Percentiles rank a stretch among this genome's conserved stretches.
phyloP scores from a whole-genome alignment of 2,113 vertebrate genomes.

The Scomber scombrus region DNA sequence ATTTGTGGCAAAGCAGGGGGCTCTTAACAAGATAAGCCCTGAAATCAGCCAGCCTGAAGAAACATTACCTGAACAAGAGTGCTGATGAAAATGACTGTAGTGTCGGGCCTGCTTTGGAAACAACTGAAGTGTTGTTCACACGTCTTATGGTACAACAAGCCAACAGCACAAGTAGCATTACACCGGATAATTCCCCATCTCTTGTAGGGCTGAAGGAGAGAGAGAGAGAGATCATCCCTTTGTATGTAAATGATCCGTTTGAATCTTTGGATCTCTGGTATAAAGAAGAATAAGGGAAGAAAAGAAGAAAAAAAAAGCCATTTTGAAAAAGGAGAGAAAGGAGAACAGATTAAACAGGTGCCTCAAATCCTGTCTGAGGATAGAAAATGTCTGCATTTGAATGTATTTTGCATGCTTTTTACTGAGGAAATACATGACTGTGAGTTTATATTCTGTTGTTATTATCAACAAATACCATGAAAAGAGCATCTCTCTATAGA shows the following conservation, averaged over 20 bases:
- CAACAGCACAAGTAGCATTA: conserved; percentile 58
- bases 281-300: background rate
- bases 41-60: conserved; percentile 72
- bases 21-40: conserved; percentile 77
- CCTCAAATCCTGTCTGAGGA: conserved; percentile 31
- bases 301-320: conserved; percentile 10
- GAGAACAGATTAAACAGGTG: conserved; percentile 48
- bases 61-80: conserved; percentile 78
- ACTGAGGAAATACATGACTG: background rate
- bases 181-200: conserved; percentile 61
- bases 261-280: conserved; percentile 47
- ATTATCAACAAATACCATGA: background rate
- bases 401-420: conserved; percentile 5
- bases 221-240: conserved; percentile 68
- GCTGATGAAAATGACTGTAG: conserved; percentile 77
- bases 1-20: conserved; percentile 61
- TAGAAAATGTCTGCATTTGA: conserved; percentile 28
- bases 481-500: background rate
- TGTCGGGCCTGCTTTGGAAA: conserved; percentile 55
- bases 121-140: conserved; percentile 67
- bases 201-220: conserved; percentile 36
- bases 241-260: conserved; percentile 70
- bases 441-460: background rate
- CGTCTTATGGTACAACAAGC: conserved; percentile 54
- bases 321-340: conserved; percentile 28